A percentile compares a stretch with the other conserved stretches of the same genome.
phyloP scores from a whole-genome alignment of 2,888 invertebrate genomes.

The Papilio protenor region DNA sequence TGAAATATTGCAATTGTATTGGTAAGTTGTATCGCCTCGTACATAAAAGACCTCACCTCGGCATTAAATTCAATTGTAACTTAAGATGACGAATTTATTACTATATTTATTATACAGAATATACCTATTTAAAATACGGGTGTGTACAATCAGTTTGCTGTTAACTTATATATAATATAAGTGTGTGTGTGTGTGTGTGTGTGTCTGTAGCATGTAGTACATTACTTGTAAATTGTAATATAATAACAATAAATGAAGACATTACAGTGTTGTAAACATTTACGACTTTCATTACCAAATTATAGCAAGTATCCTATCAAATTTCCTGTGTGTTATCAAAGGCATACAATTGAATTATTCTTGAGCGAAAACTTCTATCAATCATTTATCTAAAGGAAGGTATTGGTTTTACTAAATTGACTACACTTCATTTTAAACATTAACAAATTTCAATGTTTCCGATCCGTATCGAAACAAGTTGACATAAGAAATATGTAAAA shows the following conservation, averaged over 20 bases:
- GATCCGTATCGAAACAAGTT: too few relatives aligned
- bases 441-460: too few relatives aligned
- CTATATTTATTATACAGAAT: slow-evolving; percentile 54
- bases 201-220: not conserved
- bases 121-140: slow-evolving; percentile 36
- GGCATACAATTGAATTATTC: too few relatives aligned
- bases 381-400: too few relatives aligned
- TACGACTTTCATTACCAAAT: not conserved
- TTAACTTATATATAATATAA: slow-evolving; percentile 25
- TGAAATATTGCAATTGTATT: not conserved
- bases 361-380: too few relatives aligned
- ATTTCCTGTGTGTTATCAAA: too few relatives aligned
- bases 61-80: slow-evolving; percentile 33
- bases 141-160: slow-evolving; percentile 32
- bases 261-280: not conserved
- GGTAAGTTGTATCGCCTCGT: not conserved
- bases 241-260: not conserved
- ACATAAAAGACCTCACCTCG: not conserved
- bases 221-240: slow-evolving; percentile 4
- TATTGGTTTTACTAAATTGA: too few relatives aligned
- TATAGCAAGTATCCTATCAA: not conserved
- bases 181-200: slow-evolving; percentile 35
- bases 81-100: slow-evolving; percentile 68
- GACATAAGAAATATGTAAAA: too few relatives aligned
- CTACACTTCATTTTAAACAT: too few relatives aligned